Base-by-base conservation (phyloP, 2,888 invertebrate genomes). In the Bombylius discolor region DNA sequence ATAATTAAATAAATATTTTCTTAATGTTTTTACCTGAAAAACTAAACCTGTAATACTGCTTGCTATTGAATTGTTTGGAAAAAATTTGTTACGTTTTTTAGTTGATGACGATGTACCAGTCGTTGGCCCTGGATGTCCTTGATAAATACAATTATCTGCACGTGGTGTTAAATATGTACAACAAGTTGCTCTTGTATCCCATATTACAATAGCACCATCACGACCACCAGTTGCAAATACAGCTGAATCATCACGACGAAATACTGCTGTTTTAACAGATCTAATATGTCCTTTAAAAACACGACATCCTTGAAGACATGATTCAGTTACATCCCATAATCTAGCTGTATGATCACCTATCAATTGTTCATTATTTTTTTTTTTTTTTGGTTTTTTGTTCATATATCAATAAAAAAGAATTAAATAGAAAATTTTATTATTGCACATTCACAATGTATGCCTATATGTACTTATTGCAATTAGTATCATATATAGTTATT, bases 151-250 rank as follows among this genome's bases (percentile, higher is more conserved):
- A 69, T 85, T 84, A 68, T 90, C 89, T 0, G 88, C 83, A 53
- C 78, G 79, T 31, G 80, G 77, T 0, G 70, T 70, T 50, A 70
- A 62, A 58, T 74, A 71, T 34, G 73, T 65, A 56, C 68, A 74
- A 12, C 74, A 72, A 57, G 73, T 76, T 32, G 78, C 78, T 60
- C 88, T 76, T 0, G 79, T 81, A 68, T 94, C 95, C 93, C 93
- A 94, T 23, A 93, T 70, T 64, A 89, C 81, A 23, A 94, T 85
- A 63, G 84, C 84, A 0, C 94, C 93, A 74, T 95, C 94, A 42
- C 94, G 77, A 0, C 89, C 87, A 23, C 94, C 93, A 0, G 90
- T 89, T 1, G 90, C 91, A 76, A 94, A 91, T 4, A 90, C 83
- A 55, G 81, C 83, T 63, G 79, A 70, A 74, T 86, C 85, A 8